phyloP scores from a whole-genome alignment of 1,140 invertebrate genomes.

The Monochamus saltuarius region DNA sequence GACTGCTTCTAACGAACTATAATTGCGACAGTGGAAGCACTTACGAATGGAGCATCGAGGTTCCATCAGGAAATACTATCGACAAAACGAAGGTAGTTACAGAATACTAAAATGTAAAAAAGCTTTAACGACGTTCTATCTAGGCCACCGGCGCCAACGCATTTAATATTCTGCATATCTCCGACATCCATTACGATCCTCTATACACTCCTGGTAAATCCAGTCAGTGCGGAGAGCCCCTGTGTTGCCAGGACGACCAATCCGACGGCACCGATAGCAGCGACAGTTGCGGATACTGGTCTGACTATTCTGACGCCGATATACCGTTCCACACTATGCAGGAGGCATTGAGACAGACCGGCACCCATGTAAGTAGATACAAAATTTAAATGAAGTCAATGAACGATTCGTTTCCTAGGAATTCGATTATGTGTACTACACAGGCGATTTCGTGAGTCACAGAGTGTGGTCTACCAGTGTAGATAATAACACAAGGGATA shows the following conservation, averaged over 20 bases:
- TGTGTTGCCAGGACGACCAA: conserved; percentile 71
- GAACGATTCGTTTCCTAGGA: conserved; percentile 31
- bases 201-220: conserved; percentile 67
- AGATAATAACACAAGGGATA: conserved; percentile 58
- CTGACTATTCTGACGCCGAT: conserved; percentile 75
- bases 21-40: too few species aligned
- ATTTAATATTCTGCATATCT: conserved; percentile 70
- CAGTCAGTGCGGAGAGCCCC: conserved; percentile 70
- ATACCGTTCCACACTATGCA: conserved; percentile 44
- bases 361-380: conserved; percentile 27
- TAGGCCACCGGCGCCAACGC: not conserved
- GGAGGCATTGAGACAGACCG: conserved; percentile 30
- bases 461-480: conserved; percentile 78
- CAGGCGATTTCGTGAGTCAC: conserved; percentile 83
- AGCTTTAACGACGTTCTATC: too few species aligned
- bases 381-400: too few species aligned
- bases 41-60: too few species aligned
- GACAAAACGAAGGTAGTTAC: too few species aligned
- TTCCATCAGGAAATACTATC: too few species aligned
- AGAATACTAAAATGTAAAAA: too few species aligned
- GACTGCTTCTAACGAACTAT: too few species aligned
- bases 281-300: conserved; percentile 72
- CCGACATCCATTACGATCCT: conserved; percentile 81
- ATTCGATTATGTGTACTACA: conserved; percentile 76
- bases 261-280: conserved; percentile 34